phyloP scores from a whole-genome alignment of 2,888 invertebrate genomes.

The Allygus modestus region DNA sequence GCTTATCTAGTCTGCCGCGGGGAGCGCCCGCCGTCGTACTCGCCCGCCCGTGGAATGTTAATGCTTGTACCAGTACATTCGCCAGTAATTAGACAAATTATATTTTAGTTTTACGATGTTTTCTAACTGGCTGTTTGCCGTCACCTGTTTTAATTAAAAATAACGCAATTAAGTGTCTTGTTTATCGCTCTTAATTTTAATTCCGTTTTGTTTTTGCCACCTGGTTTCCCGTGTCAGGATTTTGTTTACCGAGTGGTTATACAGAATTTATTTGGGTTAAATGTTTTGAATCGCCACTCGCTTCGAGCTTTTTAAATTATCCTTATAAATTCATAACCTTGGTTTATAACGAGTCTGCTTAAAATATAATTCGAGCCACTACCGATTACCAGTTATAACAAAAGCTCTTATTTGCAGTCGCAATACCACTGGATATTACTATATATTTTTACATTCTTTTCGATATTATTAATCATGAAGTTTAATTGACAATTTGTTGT shows the following conservation, averaged over 20 bases:
- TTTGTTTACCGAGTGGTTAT: neutral
- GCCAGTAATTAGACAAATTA: slow-evolving; percentile 54
- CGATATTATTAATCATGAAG: too few species aligned
- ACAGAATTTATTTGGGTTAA: neutral
- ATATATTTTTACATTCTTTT: too few species aligned
- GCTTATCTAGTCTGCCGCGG: slow-evolving; percentile 42
- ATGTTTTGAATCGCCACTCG: too few species aligned
- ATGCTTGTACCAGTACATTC: slow-evolving; percentile 34
- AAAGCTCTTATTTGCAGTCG: too few species aligned
- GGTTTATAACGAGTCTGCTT: too few species aligned
- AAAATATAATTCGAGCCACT: too few species aligned
- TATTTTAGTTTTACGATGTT: slow-evolving; percentile 58
- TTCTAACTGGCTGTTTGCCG: slow-evolving; percentile 58
- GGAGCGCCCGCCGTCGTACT: neutral
- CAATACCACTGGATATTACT: too few species aligned
- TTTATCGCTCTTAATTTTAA: slow-evolving; percentile 36
- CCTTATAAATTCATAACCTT: too few species aligned
- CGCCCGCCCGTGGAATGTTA: slow-evolving; percentile 30
- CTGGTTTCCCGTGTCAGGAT: slow-evolving; percentile 12
- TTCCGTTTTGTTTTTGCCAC: slow-evolving; percentile 39
- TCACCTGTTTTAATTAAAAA: slow-evolving; percentile 56
- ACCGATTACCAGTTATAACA: too few species aligned
- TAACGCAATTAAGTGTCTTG: slow-evolving; percentile 45
- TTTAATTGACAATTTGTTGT: too few species aligned
- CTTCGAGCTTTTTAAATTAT: too few species aligned